Conservation (phyloP, 2,797 vertebrate genomes). For the Ispidina lecontei region DNA sequence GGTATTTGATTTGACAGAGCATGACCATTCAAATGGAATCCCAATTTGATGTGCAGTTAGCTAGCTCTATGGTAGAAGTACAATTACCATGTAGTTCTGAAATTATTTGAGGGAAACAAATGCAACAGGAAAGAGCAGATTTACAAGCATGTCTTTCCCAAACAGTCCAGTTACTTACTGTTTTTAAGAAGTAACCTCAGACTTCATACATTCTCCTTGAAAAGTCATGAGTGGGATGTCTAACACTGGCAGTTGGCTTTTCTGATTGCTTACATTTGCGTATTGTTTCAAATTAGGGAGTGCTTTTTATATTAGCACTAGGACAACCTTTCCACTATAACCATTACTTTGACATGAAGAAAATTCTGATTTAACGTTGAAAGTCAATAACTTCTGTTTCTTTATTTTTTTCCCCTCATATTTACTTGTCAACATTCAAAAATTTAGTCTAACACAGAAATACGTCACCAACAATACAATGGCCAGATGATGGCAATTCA, state of each 20-base stretch:
- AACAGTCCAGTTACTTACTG: neutral
- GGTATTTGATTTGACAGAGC: neutral
- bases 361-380: conserved; percentile 21
- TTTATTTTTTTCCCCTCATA: neutral
- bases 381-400: neutral
- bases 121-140: neutral
- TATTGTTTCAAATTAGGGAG: conserved; percentile 15
- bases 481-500: neutral
- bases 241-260: neutral
- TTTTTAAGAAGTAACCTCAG: neutral
- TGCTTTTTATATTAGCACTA: conserved; percentile 26
- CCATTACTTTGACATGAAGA: neutral
- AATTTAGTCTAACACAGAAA: neutral
- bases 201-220: neutral
- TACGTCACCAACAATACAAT: neutral
- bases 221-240: neutral
- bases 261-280: neutral
- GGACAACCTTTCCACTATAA: neutral
- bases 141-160: neutral
- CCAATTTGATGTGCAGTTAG: neutral
- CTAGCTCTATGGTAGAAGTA: neutral
- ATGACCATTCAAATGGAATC: neutral
- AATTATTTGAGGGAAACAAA: neutral
- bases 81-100: neutral
- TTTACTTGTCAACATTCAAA: neutral